phyloP scores from a whole-genome alignment of 2,797 vertebrate genomes.

The Gambusia yucatana region DNA sequence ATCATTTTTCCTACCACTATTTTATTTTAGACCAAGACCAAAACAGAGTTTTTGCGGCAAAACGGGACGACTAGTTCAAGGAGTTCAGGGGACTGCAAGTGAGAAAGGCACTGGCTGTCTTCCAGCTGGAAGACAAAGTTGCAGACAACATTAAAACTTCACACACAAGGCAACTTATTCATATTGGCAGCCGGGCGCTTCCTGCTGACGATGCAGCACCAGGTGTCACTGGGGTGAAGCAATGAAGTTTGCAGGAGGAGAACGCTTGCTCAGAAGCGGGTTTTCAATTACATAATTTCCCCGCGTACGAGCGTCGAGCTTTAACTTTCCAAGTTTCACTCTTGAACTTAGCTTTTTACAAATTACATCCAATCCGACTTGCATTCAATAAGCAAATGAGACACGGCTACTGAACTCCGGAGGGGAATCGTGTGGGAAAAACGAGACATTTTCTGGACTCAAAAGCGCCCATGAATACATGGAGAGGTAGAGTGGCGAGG shows the following conservation, averaged over 20 bases:
- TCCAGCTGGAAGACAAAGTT: neutral
- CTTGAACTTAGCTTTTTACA: neutral
- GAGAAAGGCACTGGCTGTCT: neutral
- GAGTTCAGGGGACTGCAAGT: neutral
- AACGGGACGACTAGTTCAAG: neutral
- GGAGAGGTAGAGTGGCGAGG: neutral
- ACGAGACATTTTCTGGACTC: neutral
- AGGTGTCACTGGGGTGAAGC: neutral
- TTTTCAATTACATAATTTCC: neutral
- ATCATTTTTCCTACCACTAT: neutral
- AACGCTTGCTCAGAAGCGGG: neutral
- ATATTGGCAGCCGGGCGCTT: neutral
- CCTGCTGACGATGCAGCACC: conserved; percentile 5
- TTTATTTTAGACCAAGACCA: neutral
- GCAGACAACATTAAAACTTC: neutral
- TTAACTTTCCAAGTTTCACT: neutral
- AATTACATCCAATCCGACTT: neutral
- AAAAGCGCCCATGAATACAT: neutral
- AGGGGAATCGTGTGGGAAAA: neutral
- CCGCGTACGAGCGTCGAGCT: neutral
- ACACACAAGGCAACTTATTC: conserved; percentile 1
- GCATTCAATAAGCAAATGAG: neutral
- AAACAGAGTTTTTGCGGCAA: neutral
- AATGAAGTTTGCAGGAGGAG: neutral
- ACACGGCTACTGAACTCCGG: too few species aligned